Evolutionary conservation across 2,113 vertebrate genomes (phyloP).

Genomic region (Corythoichthys intestinalis): DNA sequence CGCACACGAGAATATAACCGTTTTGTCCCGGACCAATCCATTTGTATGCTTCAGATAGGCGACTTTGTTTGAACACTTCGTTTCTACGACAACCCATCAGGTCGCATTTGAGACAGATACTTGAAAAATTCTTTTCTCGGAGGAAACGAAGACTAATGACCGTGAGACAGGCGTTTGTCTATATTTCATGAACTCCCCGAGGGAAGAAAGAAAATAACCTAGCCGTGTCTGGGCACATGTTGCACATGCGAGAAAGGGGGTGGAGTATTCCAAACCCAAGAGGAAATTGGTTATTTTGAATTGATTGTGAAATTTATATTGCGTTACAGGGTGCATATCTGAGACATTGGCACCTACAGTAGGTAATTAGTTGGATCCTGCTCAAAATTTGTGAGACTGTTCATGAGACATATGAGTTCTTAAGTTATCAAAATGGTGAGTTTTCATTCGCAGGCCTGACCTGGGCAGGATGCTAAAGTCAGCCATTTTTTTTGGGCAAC

Average conservation of each 20-base stretch:
- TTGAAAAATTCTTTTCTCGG: conserved; percentile 1
- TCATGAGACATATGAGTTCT: no score
- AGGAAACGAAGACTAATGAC: conserved; percentile 42
- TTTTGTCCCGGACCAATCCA: conserved; percentile 6
- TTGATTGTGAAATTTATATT: no score
- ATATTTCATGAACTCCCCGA: conserved; percentile 54
- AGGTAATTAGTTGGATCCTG: no score
- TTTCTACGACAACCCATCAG: background rate
- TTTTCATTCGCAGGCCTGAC: no score
- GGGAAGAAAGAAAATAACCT: conserved; percentile 37
- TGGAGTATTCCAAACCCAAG: background rate
- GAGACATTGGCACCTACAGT: no score
- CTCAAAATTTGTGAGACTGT: no score
- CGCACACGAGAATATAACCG: conserved; percentile 12
- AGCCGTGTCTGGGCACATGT: conserved; percentile 49
- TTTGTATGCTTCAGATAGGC: background rate
- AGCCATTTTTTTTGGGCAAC: no score
- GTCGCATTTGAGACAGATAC: background rate
- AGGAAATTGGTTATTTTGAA: no score
- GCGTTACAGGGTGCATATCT: no score
- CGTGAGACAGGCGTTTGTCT: conserved; percentile 35
- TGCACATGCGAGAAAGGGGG: conserved; percentile 35
- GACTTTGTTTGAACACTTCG: conserved; percentile 1
- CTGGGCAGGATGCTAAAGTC: no score
- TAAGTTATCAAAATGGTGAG: no score